Conservation (phyloP, 2,888 invertebrate species). For the Eubasilissa splendida region DNA sequence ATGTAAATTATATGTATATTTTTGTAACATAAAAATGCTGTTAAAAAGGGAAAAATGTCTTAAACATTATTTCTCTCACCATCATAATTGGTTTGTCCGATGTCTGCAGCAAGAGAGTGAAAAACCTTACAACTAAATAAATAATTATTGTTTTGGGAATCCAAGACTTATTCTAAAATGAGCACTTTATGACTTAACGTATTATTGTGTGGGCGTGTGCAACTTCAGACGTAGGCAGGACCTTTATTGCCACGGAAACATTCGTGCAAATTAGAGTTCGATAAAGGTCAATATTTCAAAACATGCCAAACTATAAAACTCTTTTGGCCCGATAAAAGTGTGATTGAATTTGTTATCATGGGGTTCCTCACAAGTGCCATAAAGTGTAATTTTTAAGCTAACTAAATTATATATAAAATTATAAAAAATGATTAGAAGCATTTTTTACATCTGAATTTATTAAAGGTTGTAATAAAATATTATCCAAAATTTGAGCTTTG, state of each 20-base stretch:
- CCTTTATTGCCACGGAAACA: no score
- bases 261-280: no score
- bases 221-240: no score
- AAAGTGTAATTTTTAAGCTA: constrained; percentile 14
- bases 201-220: not conserved
- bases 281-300: no score
- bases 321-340: no score
- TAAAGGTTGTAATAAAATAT: not conserved
- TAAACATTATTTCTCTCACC: constrained; percentile 7
- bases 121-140: constrained; percentile 41
- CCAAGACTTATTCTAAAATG: constrained; percentile 48
- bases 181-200: constrained; percentile 26
- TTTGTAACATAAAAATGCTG: constrained; percentile 48
- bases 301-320: no score
- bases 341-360: no score
- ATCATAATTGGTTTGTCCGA: not conserved
- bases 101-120: constrained; percentile 29
- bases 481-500: constrained; percentile 6
- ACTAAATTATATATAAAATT: constrained; percentile 31
- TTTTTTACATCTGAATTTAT: constrained; percentile 22
- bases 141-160: constrained; percentile 44
- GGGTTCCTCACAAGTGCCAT: not conserved
- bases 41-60: constrained; percentile 43
- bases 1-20: constrained; percentile 5
- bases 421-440: constrained; percentile 31